Base-by-base conservation (phyloP, 2,797 vertebrate genomes). In the Macroramphosus scolopax region DNA sequence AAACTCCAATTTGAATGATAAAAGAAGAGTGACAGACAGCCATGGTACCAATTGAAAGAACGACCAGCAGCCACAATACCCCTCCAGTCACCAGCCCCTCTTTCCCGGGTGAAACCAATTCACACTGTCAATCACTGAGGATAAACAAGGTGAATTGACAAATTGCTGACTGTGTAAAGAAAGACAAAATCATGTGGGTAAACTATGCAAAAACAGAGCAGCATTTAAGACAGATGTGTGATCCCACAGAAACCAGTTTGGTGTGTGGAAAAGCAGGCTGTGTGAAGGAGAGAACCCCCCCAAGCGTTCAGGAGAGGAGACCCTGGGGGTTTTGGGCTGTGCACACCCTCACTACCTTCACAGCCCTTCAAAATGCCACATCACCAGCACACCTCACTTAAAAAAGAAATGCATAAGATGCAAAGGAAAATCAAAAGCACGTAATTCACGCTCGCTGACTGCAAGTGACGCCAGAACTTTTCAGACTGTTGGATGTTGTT, bases 1-100 rank as follows among this genome's bases (percentile, higher is more conserved):
- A 87, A 87, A 87, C 84, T 86, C 70, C 71, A 79, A 88, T 89
- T 86, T 87, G 65, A 87, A 89, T 87, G 77, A 89, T 80, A 88
- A 85, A 87, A 85, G 82, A 49, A 45, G 63, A 77, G 60, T 75
- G 76, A 81, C 56, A 75, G 78, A 54, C 82, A 79, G 63, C 57
- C 60, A 63, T 59, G 54, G 68, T 77, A 64, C 64, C 67, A 60
- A 65, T 65, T 26, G 58, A 68, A 75, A 60, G 66, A 22, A 60
- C 50, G 61, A 66, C 40, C 5, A 18, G 45, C 42, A 68, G 48
- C 59, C 62, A 62, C 35, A 54, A 29, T 52, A 49, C n/a, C 45
- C 42, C 17, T 39, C 25, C n/a, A 34, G 18, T 32, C 17, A 17
- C 28, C 52, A n/a, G 12, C 62, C 47, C 14, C 50, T 33, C 39